Conservation (phyloP, 2,113 vertebrate species). For the Pristiophorus japonicus region DNA sequence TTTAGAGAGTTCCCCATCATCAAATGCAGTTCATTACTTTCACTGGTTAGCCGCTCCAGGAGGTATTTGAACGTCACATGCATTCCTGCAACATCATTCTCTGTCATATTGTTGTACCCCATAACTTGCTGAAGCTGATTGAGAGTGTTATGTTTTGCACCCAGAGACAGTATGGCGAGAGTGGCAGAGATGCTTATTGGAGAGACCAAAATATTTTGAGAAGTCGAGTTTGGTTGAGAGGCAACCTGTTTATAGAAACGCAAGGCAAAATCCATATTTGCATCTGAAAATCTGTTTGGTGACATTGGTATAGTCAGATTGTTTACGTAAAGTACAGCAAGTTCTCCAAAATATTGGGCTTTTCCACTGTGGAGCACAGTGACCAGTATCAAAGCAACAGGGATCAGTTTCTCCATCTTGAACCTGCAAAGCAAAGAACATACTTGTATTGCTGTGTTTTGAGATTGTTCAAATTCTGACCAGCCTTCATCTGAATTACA, state of each 20-base stretch:
- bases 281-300: constrained; percentile 30
- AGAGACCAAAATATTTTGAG: constrained; percentile 69
- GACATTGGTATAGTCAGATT: no score
- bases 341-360: no score
- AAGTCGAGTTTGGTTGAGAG: constrained; percentile 38
- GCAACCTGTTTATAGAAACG: constrained; percentile 57
- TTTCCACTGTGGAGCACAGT: neutral
- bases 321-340: no score
- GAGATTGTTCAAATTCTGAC: neutral
- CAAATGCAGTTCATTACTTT: neutral
- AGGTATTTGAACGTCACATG: neutral
- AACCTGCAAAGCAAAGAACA: neutral
- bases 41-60: neutral
- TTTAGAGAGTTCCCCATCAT: neutral
- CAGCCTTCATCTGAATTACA: no score
- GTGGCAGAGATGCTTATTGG: constrained; percentile 59
- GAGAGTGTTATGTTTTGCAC: constrained; percentile 55
- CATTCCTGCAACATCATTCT: neutral
- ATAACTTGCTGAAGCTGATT: constrained; percentile 52
- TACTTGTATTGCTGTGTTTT: neutral
- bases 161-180: constrained; percentile 59
- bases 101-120: constrained; percentile 45
- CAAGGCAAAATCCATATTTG: constrained; percentile 58
- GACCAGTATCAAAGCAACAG: neutral
- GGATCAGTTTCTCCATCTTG: constrained; percentile 5